These are phyloP conservation scores for Cepaea nemoralis DNA, from an alignment of 1,140 invertebrate species.

Conservation along the genomic window DNA sequence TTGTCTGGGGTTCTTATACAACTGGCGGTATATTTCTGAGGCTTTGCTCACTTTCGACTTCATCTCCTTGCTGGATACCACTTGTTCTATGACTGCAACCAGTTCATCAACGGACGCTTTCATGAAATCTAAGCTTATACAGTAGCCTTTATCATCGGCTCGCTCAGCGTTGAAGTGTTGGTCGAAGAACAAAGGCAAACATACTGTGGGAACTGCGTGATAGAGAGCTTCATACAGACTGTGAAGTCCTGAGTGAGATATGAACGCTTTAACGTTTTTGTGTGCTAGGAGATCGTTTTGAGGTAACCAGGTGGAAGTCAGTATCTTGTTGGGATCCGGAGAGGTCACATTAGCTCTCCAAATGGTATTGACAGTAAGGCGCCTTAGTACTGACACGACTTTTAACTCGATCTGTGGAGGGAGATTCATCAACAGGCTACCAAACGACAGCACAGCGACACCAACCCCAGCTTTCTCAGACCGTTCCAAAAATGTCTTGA, in stretches of 20 bases:
- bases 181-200: conserved; percentile 76
- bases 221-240: conserved; percentile 56
- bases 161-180: conserved; percentile 46
- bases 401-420: background rate
- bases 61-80: too few relatives aligned
- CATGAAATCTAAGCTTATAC: conserved; percentile 23
- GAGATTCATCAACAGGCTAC: background rate
- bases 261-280: conserved; percentile 47
- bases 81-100: too few relatives aligned
- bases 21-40: too few relatives aligned
- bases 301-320: conserved; percentile 38
- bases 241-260: conserved; percentile 59
- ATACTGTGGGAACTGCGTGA: conserved; percentile 71
- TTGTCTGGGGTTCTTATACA: too few relatives aligned
- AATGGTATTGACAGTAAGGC: conserved; percentile 23
- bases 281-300: conserved; percentile 45
- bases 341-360: conserved; percentile 36
- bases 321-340: conserved; percentile 22
- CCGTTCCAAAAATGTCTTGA: conserved; percentile 10
- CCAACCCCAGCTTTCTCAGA: background rate
- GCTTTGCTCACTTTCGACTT: too few relatives aligned
- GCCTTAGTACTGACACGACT: background rate
- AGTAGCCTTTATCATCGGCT: conserved; percentile 37
- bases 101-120: too few relatives aligned
- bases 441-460: background rate